phyloP scores from a whole-genome alignment of 2,797 vertebrate genomes.

The Diceros bicornis region DNA sequence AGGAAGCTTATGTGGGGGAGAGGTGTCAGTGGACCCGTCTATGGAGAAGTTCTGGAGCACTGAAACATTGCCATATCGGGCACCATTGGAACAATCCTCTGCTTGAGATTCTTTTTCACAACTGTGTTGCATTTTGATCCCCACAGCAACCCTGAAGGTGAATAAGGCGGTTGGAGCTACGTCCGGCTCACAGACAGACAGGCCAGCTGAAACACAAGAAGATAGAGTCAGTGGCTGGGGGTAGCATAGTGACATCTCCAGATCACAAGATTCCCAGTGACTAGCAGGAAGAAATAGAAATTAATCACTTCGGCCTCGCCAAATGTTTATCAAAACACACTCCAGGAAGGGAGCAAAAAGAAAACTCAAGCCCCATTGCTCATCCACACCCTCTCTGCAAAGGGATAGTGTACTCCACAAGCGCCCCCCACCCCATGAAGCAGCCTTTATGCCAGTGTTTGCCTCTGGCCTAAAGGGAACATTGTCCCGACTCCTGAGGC shows the following conservation, averaged over 20 bases:
- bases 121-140: not conserved
- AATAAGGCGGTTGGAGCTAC: not conserved
- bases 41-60: not conserved
- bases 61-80: not conserved
- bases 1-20: rapidly evolving
- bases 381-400: not conserved
- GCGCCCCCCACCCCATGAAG: not conserved
- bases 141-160: not conserved
- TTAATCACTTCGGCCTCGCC: not conserved
- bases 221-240: not conserved
- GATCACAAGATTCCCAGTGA: not conserved
- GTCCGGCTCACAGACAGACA: not conserved
- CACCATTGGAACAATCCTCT: not conserved
- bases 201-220: not conserved
- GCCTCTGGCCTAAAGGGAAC: not conserved
- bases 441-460: not conserved
- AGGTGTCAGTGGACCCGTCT: rapidly evolving
- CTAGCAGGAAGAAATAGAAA: not conserved
- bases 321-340: not conserved
- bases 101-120: not conserved
- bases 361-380: not conserved
- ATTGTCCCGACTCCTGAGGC: not conserved
- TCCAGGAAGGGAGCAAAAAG: not conserved
- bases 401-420: too few relatives aligned
- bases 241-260: not conserved